Evolutionary conservation across 2,113 vertebrate genomes (phyloP), one percentile per base, ranked within the genome.

Genomic region (Zootoca vivipara): DNA sequence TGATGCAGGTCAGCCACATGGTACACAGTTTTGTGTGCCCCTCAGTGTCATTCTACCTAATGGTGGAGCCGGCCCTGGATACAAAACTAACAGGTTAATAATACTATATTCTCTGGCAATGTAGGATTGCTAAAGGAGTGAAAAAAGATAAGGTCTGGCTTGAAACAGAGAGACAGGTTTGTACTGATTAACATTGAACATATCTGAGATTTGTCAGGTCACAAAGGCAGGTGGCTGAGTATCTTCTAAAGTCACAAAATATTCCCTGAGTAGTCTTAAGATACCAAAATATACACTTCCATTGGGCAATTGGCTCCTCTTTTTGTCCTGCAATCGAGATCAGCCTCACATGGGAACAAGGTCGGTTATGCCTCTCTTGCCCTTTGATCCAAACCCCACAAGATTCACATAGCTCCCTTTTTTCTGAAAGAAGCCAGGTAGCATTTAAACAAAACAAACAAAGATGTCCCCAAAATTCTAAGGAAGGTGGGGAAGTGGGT

Each of bases 241-340:
- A 58, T 72, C 87, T 75, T 70, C 73, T 93, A 85, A 38, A 94
- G 93, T 78, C 0, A 4, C 87, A 38, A 83, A 89, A 92, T 92
- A 94, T 93, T 96, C 95, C 95, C 96, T 96, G 95, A 96, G 95
- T 94, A 91, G 88, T 94, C 90, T 92, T 90, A 91, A 89, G 91
- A 89, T 86, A 24, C 85, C 28, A 80, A 93, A 92, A 85, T 92
- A 86, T 92, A 91, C 74, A 84, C 87, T 62, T 83, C 86, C 86
- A 78, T 4, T 89, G 24, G 64, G 65, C 82, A 40, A 0, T 81
- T 74, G 67, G 83, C 42, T 89, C 82, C 93, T 86, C 94, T 96
- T 94, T 95, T 86, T 79, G 92, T 89, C 72, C 10, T 40, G 73
- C 77, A 87, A 7, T 35, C 26, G 6, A 38, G 67, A 83, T 80